Conservation (phyloP, 2,797 vertebrate species). For the Pangasius djambal region DNA sequence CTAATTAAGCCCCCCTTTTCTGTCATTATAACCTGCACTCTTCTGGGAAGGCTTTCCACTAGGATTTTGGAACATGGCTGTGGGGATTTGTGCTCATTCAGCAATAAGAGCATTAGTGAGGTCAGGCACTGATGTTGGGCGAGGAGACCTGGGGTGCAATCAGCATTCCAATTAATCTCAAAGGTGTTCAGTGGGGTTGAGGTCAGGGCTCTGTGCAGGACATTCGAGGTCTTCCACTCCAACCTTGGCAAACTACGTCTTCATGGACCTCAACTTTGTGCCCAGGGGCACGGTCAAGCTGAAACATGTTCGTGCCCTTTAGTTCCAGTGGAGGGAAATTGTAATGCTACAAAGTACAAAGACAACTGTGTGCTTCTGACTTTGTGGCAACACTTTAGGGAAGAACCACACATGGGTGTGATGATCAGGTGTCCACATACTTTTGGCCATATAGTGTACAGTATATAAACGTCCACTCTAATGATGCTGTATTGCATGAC, state of each 20-base stretch:
- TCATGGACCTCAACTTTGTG: neutral
- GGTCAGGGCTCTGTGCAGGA: neutral
- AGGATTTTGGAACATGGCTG: no score
- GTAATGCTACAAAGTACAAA: neutral
- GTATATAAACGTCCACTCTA: neutral
- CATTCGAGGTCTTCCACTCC: neutral
- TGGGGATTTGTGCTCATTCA: neutral
- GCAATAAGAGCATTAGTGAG: neutral
- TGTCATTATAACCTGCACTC: no score
- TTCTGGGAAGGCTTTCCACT: no score
- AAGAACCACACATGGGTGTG: neutral
- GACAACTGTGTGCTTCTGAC: neutral
- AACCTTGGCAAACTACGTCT: neutral
- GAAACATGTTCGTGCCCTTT: neutral
- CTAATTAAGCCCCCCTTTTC: no score
- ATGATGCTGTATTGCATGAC: constrained; percentile 7
- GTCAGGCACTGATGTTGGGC: neutral
- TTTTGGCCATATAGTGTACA: neutral
- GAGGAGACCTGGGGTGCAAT: no score
- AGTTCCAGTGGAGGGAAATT: neutral
- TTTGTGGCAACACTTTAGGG: neutral
- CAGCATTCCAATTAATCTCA: neutral
- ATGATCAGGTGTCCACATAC: neutral
- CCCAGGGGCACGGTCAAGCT: neutral
- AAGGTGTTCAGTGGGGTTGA: neutral